Evolutionary conservation across 2,888 invertebrate species (phyloP), one percentile per base, ranked within the genome.

Genomic region (Campoplex capitator): DNA sequence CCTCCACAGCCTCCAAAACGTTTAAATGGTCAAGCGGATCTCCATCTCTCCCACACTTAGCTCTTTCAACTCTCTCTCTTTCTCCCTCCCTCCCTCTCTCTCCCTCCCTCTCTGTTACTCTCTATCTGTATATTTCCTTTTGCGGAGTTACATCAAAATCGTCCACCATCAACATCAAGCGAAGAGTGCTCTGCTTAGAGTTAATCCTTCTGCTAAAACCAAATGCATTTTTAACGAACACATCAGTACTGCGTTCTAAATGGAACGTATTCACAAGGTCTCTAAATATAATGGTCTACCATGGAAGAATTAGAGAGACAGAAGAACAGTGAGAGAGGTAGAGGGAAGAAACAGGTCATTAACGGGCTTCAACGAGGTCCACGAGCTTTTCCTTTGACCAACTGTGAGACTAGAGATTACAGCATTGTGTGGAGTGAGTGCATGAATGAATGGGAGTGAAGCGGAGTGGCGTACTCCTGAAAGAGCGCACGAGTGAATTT

Each of bases 321-420:
- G 35, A 35, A 18, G 51, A 18, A 62, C 38, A 73, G 62, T 42
- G 70, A 58, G 58, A 83, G 68, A 67, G 48, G n/a, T 42, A 38
- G 48, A 51, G 65, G n/a, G 23, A 73, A 7, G 56, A 48, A 35
- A 38, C 65, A 48, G 35, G 76, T 76, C 83, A 83, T 83, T 83
- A 83, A 48, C 58, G 68, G 76, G 70, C 70, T 83, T 77, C 51
- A 83, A 83, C 76, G 48, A 42, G 68, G 70, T 70, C 76, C 83
- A 51, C 42, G 51, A 76, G 76, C 56, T 83, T 58, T 83, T 76
- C 70, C 70, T 83, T 83, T 77, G 83, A 76, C 76, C 76, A 62
- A 45, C 68, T 71, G 67, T 78, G 68, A 68, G 77, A 54, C 54
- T 54, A 68, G 54, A 68, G 23, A 68, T 54, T 28, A 71, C 62